phyloP scores from a whole-genome alignment of 2,113 vertebrate species.

The Eretmochelys imbricata region DNA sequence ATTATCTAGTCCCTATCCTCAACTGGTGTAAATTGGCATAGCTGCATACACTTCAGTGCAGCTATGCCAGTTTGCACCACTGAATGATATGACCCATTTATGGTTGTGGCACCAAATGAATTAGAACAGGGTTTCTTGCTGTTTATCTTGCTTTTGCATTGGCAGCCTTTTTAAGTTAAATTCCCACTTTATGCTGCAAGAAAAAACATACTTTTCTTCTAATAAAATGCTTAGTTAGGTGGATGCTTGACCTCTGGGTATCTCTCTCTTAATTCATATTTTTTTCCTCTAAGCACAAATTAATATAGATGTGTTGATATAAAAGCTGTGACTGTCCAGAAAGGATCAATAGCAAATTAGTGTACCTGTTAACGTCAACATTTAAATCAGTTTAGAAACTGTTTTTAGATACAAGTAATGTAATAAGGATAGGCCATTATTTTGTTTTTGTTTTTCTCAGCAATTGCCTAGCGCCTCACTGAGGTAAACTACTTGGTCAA shows the following conservation, averaged over 20 bases:
- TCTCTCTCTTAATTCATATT: neutral
- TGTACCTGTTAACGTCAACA: neutral
- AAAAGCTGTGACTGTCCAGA: neutral
- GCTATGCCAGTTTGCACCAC: neutral
- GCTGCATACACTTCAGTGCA: neutral
- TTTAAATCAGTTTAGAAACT: neutral
- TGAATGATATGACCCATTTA: neutral
- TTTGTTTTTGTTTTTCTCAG: neutral
- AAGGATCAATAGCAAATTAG: neutral
- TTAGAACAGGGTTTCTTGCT: neutral
- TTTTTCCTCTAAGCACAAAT: neutral
- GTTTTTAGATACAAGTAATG: neutral
- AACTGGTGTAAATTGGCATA: neutral
- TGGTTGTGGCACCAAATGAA: neutral
- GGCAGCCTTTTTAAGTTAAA: slow-evolving; percentile 1
- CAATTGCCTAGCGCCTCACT: neutral
- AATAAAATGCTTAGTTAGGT: neutral
- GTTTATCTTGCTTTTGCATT: neutral
- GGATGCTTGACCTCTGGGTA: neutral
- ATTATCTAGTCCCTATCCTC: neutral
- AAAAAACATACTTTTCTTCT: neutral
- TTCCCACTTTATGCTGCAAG: neutral
- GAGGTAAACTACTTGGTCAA: neutral
- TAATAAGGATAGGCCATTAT: neutral
- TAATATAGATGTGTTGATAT: neutral